These are phyloP conservation scores for Ianthella basta DNA, from an alignment of 37 sponge, comb jelly and placozoan species.

Conservation along the genomic window DNA sequence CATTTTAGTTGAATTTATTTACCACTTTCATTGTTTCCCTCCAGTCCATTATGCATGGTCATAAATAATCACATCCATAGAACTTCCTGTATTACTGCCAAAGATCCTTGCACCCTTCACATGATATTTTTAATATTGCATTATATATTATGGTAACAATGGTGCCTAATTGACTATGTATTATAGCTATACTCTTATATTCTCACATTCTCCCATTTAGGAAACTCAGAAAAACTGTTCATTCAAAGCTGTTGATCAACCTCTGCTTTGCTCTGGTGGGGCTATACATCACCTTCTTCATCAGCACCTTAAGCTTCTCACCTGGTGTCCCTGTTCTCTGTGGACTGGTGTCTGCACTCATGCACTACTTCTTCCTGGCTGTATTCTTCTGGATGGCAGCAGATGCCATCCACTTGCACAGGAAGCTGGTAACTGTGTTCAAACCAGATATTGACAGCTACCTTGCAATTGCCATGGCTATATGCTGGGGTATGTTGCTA, in stretches of 20 bases:
- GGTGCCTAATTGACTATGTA: too few relatives aligned
- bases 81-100: too few relatives aligned
- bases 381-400: slow-evolving; percentile 36
- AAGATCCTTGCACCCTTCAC: too few relatives aligned
- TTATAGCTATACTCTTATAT: too few relatives aligned
- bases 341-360: slow-evolving; percentile 18
- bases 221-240: slow-evolving; percentile 1
- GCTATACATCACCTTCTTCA: slow-evolving; percentile 46
- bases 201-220: not conserved
- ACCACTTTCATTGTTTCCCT: too few relatives aligned
- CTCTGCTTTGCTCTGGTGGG: slow-evolving; percentile 42
- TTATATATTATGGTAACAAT: too few relatives aligned
- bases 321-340: slow-evolving; percentile 26
- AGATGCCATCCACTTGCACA: slow-evolving; percentile 39
- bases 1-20: too few relatives aligned
- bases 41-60: too few relatives aligned
- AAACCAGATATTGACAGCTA: slow-evolving; percentile 19
- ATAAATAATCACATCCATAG: too few relatives aligned
- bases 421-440: slow-evolving; percentile 42
- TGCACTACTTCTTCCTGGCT: slow-evolving; percentile 60
- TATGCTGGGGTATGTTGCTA: slow-evolving; percentile 35
- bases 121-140: too few relatives aligned
- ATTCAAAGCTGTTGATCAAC: slow-evolving; percentile 32
- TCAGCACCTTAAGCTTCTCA: slow-evolving; percentile 12
- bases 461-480: slow-evolving; percentile 7